Conservation (phyloP, 1,140 invertebrate genomes). For the Aradophagus sp. region DNA sequence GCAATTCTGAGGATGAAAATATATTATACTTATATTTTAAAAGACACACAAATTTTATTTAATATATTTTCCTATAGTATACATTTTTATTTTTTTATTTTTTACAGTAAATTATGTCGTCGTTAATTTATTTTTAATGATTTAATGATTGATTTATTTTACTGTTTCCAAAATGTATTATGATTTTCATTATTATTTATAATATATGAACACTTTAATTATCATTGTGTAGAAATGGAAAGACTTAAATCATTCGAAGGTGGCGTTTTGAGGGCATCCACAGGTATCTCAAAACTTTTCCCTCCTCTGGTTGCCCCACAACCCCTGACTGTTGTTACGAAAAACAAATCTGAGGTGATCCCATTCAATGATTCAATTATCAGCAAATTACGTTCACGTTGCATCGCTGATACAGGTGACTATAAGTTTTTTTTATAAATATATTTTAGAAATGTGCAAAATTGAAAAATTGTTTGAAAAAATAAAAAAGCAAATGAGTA, state of each 20-base stretch:
- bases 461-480: too few relatives aligned
- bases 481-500: too few relatives aligned
- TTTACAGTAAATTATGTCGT: neutral
- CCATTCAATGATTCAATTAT: conserved; percentile 71
- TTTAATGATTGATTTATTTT: too few relatives aligned
- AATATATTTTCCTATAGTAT: neutral
- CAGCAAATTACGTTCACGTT: conserved; percentile 73
- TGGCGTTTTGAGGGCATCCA: conserved; percentile 30
- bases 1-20: too few relatives aligned
- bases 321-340: conserved; percentile 67
- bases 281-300: conserved; percentile 52
- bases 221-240: conserved; percentile 45
- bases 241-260: conserved; percentile 26
- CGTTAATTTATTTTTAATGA: too few relatives aligned
- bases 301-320: conserved; percentile 40
- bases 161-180: too few relatives aligned
- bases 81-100: neutral
- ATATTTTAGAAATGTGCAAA: too few relatives aligned
- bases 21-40: too few relatives aligned
- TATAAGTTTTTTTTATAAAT: neutral
- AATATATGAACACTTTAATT: too few relatives aligned
- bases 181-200: too few relatives aligned
- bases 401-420: conserved; percentile 79
- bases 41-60: neutral
- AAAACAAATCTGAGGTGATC: conserved; percentile 70